A percentile compares a stretch with the other conserved stretches of the same genome.
phyloP scores from a whole-genome alignment of 2,888 invertebrate genomes.

The Stramonita haemastoma region DNA sequence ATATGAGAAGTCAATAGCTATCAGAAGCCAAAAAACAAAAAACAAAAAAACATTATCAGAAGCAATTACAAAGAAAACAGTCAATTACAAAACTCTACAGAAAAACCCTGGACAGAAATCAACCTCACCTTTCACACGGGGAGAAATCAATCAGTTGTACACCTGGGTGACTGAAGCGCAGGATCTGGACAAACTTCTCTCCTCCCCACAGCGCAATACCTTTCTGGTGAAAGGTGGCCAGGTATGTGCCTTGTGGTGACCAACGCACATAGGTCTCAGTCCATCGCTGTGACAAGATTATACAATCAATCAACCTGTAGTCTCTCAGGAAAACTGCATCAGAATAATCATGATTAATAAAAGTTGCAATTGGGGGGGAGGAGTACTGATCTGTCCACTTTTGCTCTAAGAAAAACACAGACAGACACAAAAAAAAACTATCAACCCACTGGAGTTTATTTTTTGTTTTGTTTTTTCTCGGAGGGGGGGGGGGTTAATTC shows the following conservation, averaged over 20 bases:
- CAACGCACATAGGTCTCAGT: constrained; percentile 97
- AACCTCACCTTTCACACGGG: constrained; percentile 90
- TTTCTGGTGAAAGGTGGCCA: constrained; percentile 96
- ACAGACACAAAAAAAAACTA: too few relatives aligned
- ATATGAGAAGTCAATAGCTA: too few relatives aligned
- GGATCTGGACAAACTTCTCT: constrained; percentile 92
- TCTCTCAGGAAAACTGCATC: neutral
- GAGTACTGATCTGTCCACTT: too few relatives aligned
- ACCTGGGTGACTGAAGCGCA: constrained; percentile 89
- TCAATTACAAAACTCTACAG: too few relatives aligned
- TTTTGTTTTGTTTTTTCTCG: too few relatives aligned
- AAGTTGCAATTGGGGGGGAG: neutral
- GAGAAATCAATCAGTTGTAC: constrained; percentile 98
- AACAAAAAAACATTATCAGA: too few relatives aligned
- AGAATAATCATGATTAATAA: neutral
- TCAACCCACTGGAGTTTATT: too few relatives aligned
- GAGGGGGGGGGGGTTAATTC: too few relatives aligned
- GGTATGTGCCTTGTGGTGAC: constrained; percentile 97
- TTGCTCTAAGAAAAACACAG: too few relatives aligned
- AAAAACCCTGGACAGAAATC: too few relatives aligned
- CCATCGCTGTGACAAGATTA: constrained; percentile 84
- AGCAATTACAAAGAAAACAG: too few relatives aligned
- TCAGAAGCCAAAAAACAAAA: too few relatives aligned
- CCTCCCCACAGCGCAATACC: constrained; percentile 99
- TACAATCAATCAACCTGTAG: neutral